Percentiles rank a stretch among this genome's conserved stretches.
Evolutionary conservation across 2,113 vertebrate genomes (phyloP).

Genomic region (Eupsittula cactorum): DNA sequence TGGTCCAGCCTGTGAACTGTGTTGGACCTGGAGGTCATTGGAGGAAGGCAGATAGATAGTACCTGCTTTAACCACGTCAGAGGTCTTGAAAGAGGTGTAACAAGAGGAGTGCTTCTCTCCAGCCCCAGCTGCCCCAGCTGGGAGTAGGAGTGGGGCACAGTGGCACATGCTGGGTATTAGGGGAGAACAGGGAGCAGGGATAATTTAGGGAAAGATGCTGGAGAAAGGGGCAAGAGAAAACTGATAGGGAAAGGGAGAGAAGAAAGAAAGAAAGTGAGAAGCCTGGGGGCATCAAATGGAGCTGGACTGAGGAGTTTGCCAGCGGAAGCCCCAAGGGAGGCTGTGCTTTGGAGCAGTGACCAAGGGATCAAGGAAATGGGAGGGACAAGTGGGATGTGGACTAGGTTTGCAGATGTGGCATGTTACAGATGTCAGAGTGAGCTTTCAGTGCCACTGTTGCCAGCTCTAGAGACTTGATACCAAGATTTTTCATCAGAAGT

Average conservation of each 20-base stretch:
- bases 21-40: neutral
- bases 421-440: neutral
- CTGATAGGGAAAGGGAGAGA: neutral
- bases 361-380: too few species aligned
- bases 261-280: neutral
- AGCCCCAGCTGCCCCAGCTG: neutral
- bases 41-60: neutral
- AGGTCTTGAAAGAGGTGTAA: neutral
- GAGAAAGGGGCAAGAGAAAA: neutral
- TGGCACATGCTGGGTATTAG: neutral
- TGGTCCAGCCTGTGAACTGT: neutral
- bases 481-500: neutral
- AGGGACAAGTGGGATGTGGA: neutral
- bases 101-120: neutral
- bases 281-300: neutral
- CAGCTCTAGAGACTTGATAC: neutral
- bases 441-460: neutral
- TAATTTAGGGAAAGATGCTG: neutral
- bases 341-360: neutral
- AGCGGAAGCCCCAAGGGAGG: neutral
- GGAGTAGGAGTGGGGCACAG: neutral
- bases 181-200: neutral
- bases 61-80: neutral
- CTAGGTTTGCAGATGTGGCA: rapidly evolving
- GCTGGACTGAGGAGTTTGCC: neutral